These are phyloP conservation scores for Scarus forsteni DNA, from an alignment of 2,797 vertebrate genomes.

Conservation along the genomic window DNA sequence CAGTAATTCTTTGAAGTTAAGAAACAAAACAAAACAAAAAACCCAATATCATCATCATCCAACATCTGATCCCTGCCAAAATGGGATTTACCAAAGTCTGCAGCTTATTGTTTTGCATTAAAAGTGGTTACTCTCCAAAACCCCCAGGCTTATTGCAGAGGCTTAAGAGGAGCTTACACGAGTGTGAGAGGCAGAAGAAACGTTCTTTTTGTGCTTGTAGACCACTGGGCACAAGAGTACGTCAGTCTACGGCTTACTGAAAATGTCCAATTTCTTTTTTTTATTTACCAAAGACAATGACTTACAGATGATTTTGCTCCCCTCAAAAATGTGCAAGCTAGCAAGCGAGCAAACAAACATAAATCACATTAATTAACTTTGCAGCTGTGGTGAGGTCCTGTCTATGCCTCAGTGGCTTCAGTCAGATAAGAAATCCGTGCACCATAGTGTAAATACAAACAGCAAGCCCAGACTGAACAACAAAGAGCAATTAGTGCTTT, in stretches of 20 bases:
- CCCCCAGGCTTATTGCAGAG: constrained; percentile 45
- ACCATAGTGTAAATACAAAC: constrained; percentile 73
- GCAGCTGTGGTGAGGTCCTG: constrained; percentile 76
- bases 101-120: constrained; percentile 58
- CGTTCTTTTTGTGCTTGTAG: constrained; percentile 48
- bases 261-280: constrained; percentile 69
- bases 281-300: constrained; percentile 81
- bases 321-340: constrained; percentile 81
- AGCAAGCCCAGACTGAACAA: constrained; percentile 73
- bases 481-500: constrained; percentile 74
- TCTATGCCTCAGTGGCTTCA: constrained; percentile 76
- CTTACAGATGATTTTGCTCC: constrained; percentile 79
- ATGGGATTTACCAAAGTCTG: constrained; percentile 53
- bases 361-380: constrained; percentile 82
- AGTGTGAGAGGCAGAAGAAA: constrained; percentile 55
- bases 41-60: constrained; percentile 19
- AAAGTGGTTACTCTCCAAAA: constrained; percentile 56
- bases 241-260: constrained; percentile 59
- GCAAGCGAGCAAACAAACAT: constrained; percentile 78
- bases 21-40: constrained; percentile 11
- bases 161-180: constrained; percentile 63
- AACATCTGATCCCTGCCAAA: constrained; percentile 34
- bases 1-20: constrained; percentile 10
- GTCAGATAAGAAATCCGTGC: constrained; percentile 75
- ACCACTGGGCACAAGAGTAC: constrained; percentile 62